These are phyloP conservation scores for Drosophila koepferae DNA, from an alignment of 2,888 invertebrate genomes.

Conservation along the genomic window DNA sequence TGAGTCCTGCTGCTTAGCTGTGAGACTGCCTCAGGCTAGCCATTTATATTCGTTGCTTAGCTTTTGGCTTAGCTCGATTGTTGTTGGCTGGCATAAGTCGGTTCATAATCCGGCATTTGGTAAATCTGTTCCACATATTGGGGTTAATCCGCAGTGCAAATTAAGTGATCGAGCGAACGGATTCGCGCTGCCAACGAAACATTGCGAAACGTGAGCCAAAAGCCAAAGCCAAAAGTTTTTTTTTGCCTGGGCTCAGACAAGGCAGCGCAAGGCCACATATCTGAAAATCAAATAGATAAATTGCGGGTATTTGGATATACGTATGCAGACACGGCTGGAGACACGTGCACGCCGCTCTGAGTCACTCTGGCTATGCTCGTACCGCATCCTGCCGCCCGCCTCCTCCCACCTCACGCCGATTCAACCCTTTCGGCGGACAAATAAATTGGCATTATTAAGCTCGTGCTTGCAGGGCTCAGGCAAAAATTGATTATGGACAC, in stretches of 20 bases:
- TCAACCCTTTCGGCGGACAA: constrained; percentile 53
- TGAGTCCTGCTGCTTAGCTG: neutral
- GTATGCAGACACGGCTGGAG: constrained; percentile 13
- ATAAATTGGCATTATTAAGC: constrained; percentile 79
- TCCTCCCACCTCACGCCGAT: neutral
- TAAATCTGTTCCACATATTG: constrained; percentile 24
- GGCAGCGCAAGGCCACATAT: constrained; percentile 43
- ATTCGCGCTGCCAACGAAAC: constrained; percentile 5
- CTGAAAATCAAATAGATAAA: constrained; percentile 77
- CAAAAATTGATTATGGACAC: constrained; percentile 81
- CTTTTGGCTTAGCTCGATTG: neutral
- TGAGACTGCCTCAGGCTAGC: neutral
- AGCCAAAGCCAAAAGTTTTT: constrained; percentile 22
- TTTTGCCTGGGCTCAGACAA: constrained; percentile 23
- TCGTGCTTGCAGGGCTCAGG: constrained; percentile 57
- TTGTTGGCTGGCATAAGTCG: neutral
- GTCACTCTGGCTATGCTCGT: neutral
- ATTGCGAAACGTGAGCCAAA: constrained; percentile 4
- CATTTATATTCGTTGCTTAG: neutral
- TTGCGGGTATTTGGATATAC: constrained; percentile 61
- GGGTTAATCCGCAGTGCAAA: constrained; percentile 41
- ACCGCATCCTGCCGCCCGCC: neutral
- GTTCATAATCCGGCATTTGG: constrained; percentile 12
- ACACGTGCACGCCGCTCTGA: constrained; percentile 50
- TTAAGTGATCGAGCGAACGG: constrained; percentile 49